Evolutionary conservation across 2,113 vertebrate species (phyloP).

Genomic region (Oreochromis aureus): DNA sequence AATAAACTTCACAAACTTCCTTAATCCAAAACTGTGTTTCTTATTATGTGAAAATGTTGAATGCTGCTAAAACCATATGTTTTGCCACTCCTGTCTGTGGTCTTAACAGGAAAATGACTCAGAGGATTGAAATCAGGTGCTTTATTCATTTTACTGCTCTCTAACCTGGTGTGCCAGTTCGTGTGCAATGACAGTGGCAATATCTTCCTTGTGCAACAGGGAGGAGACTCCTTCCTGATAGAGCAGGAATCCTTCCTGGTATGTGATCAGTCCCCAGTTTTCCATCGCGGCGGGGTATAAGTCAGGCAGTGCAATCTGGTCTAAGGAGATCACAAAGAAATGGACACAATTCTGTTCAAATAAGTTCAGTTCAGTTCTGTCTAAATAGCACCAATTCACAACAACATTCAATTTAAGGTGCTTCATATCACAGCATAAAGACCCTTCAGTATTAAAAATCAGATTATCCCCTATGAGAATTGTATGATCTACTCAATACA

Average conservation of each 20-base stretch:
- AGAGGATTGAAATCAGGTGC: background rate
- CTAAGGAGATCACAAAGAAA: conserved; percentile 29
- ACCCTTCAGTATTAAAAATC: background rate
- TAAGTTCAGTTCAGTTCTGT: background rate
- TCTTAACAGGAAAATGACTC: background rate
- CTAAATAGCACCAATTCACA: background rate
- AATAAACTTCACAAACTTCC: background rate
- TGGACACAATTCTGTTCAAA: background rate
- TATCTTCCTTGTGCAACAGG: conserved; percentile 35
- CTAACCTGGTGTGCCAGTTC: conserved; percentile 74
- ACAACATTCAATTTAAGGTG: background rate
- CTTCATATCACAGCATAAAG: background rate
- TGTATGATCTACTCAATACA: background rate
- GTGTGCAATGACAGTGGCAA: conserved; percentile 57
- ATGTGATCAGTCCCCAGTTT: conserved; percentile 74
- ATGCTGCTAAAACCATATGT: background rate
- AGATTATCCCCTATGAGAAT: background rate
- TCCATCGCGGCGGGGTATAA: conserved; percentile 60
- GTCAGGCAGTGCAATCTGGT: conserved; percentile 73
- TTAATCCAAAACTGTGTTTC: background rate
- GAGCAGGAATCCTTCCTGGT: conserved; percentile 61
- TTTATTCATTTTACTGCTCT: fast-evolving
- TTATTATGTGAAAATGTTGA: background rate
- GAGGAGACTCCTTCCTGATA: conserved; percentile 58
- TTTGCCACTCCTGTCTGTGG: background rate